Percentiles rank a stretch among this genome's conserved stretches.
phyloP scores from a whole-genome alignment of 1,140 invertebrate genomes.

The Habropoda laboriosa region DNA sequence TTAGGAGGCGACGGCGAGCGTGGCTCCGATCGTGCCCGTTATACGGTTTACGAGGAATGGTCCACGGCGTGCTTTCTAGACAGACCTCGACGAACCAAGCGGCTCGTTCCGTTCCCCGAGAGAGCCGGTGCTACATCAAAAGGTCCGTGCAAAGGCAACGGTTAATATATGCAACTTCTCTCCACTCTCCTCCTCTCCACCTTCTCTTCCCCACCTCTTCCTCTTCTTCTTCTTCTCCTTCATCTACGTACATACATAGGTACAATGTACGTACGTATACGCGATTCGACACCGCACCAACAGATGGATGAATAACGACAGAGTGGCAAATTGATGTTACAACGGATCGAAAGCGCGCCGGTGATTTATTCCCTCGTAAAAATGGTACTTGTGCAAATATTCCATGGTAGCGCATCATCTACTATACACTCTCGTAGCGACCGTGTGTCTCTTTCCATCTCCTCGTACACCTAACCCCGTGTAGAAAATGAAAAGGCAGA shows the following conservation, averaged over 20 bases:
- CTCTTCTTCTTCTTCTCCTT: background rate
- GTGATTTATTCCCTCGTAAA: slow-evolving; percentile 46
- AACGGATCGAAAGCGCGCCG: slow-evolving; percentile 27
- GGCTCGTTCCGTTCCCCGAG: slow-evolving; percentile 14
- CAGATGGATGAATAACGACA: slow-evolving; percentile 49
- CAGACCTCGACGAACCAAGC: slow-evolving; percentile 35
- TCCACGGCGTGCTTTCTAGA: slow-evolving; percentile 57
- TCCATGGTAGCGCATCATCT: background rate
- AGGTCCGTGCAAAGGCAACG: slow-evolving; percentile 37
- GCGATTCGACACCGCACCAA: slow-evolving; percentile 39
- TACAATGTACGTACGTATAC: background rate
- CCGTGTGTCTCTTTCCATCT: no score
- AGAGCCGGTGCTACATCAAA: slow-evolving; percentile 61
- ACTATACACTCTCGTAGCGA: background rate
- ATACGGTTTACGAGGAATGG: slow-evolving; percentile 58
- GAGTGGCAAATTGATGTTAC: slow-evolving; percentile 49
- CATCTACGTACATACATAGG: no score
- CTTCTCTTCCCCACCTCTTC: background rate
- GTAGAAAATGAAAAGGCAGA: no score
- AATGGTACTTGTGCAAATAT: slow-evolving; percentile 34
- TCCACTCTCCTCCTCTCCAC: background rate
- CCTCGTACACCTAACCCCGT: no score
- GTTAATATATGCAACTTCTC: slow-evolving; percentile 40
- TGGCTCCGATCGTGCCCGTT: slow-evolving; percentile 57
- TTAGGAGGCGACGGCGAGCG: slow-evolving; percentile 36